Conservation (phyloP, 2,888 invertebrate genomes). For the Xylota segnis region DNA sequence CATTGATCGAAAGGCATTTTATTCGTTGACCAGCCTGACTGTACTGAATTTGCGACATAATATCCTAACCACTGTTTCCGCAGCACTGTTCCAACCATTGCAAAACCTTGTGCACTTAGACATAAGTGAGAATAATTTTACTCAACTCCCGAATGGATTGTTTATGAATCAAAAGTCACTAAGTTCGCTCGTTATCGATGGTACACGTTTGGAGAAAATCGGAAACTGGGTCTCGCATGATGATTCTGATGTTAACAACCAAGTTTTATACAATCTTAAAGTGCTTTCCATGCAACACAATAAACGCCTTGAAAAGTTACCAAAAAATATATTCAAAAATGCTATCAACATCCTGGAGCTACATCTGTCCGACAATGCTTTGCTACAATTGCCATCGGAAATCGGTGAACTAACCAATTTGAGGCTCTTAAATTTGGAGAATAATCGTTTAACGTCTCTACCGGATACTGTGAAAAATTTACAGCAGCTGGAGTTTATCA, state of each 20-base stretch:
- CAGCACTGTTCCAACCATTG: slow-evolving; percentile 85
- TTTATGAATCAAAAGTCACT: slow-evolving; percentile 88
- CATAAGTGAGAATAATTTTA: slow-evolving; percentile 86
- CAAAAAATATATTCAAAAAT: slow-evolving; percentile 87
- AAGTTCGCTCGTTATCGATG: slow-evolving; percentile 87
- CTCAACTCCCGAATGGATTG: slow-evolving; percentile 87
- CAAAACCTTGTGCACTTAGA: slow-evolving; percentile 86
- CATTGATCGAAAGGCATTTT: slow-evolving; percentile 88
- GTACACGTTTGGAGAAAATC: slow-evolving; percentile 88
- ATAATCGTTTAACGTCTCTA: slow-evolving; percentile 89
- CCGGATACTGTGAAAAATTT: slow-evolving; percentile 89
- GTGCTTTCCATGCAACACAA: slow-evolving; percentile 88
- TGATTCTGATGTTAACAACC: slow-evolving; percentile 79
- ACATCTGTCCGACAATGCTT: slow-evolving; percentile 89
- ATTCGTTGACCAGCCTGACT: slow-evolving; percentile 87
- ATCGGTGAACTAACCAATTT: slow-evolving; percentile 84
- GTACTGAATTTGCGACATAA: slow-evolving; percentile 88
- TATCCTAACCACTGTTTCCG: slow-evolving; percentile 84
- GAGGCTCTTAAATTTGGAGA: slow-evolving; percentile 88
- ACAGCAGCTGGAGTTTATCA: slow-evolving; percentile 87
- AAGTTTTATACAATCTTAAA: slow-evolving; percentile 87
- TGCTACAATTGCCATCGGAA: slow-evolving; percentile 86
- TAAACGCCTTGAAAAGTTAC: slow-evolving; percentile 87
- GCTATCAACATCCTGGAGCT: slow-evolving; percentile 87
- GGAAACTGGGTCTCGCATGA: slow-evolving; percentile 85